A percentile compares a stretch with the other conserved stretches of the same genome.
Evolutionary conservation across 1,140 invertebrate species (phyloP).

Genomic region (Lasioglossum baleicum): DNA sequence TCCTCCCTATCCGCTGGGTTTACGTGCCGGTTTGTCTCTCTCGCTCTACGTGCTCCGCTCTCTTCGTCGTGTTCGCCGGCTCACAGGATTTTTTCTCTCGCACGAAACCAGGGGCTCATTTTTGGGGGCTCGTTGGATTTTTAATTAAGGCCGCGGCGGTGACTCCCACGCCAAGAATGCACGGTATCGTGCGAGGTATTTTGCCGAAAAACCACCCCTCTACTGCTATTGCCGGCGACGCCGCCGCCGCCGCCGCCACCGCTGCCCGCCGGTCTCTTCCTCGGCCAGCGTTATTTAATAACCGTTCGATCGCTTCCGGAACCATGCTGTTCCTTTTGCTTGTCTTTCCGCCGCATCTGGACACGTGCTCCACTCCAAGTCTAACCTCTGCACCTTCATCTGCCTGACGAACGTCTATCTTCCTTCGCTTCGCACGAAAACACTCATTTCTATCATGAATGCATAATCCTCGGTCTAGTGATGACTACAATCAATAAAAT

Average conservation of each 20-base stretch:
- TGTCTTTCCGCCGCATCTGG: too few species aligned
- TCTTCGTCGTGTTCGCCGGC: conserved; percentile 16
- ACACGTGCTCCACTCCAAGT: too few species aligned
- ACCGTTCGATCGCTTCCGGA: conserved; percentile 31
- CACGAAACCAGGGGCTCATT: conserved; percentile 63
- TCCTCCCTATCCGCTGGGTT: conserved; percentile 25
- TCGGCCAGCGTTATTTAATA: conserved; percentile 51
- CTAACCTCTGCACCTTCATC: too few species aligned
- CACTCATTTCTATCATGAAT: too few species aligned
- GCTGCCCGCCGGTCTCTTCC: conserved; percentile 24
- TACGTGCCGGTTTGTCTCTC: conserved; percentile 12
- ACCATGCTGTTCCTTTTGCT: too few species aligned
- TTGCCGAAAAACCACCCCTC: conserved; percentile 61
- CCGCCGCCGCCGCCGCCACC: conserved; percentile 19
- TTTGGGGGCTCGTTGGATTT: conserved; percentile 79
- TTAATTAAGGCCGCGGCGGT: conserved; percentile 80
- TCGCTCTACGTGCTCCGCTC: conserved; percentile 44
- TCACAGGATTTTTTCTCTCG: conserved; percentile 6
- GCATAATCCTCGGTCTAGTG: too few species aligned
- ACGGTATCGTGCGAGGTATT: conserved; percentile 71
- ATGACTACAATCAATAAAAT: too few species aligned
- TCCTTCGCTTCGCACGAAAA: too few species aligned
- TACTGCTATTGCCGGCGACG: conserved; percentile 21
- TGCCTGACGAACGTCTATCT: too few species aligned
- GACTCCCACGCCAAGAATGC: conserved; percentile 78